Conservation (phyloP, 2,888 invertebrate genomes). For the Andrena minutula region DNA sequence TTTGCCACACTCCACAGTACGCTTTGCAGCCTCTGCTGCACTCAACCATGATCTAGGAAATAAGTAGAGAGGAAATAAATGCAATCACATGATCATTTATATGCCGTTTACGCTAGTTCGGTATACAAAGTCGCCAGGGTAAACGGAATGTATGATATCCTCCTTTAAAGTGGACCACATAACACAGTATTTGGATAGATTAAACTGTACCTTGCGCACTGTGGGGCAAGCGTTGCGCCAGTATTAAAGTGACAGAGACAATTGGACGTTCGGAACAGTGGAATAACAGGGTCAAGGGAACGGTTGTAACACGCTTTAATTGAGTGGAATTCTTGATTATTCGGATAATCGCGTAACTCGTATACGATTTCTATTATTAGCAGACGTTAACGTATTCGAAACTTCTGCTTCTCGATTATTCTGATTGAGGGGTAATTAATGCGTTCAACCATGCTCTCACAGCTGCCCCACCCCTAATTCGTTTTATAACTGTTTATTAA, state of each 20-base stretch:
- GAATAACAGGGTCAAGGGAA: background rate
- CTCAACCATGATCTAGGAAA: too few relatives aligned
- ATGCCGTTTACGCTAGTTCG: too few relatives aligned
- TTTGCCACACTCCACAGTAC: too few relatives aligned
- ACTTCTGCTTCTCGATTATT: background rate
- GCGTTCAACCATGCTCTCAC: too few relatives aligned
- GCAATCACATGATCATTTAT: too few relatives aligned
- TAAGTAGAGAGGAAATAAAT: too few relatives aligned
- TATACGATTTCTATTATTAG: background rate
- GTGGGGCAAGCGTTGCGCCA: too few relatives aligned
- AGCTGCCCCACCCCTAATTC: too few relatives aligned
- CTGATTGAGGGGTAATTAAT: background rate
- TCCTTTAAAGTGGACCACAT: too few relatives aligned
- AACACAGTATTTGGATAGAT: background rate
- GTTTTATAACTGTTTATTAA: background rate
- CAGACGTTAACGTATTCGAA: background rate
- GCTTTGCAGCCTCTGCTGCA: too few relatives aligned
- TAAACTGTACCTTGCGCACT: background rate
- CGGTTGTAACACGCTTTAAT: background rate
- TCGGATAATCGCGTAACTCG: background rate
- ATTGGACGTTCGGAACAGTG: background rate
- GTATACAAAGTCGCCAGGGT: too few relatives aligned
- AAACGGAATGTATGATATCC: too few relatives aligned
- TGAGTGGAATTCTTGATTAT: background rate
- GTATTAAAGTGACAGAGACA: background rate